Conservation (phyloP, 2,113 vertebrate genomes). For the Indicator indicator region DNA sequence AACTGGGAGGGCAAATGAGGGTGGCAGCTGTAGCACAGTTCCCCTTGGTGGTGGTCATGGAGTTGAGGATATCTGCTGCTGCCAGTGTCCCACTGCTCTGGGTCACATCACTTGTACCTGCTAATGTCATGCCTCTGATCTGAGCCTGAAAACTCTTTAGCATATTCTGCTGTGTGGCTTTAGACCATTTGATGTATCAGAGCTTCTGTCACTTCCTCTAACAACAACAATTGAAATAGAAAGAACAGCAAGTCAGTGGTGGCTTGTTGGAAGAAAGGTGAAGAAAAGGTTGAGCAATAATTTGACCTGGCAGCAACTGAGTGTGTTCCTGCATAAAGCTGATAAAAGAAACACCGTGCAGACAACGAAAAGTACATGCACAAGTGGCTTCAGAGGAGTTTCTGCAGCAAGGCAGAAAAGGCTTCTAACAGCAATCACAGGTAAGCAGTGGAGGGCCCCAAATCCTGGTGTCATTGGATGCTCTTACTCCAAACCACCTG, state of each 20-base stretch:
- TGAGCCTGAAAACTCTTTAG: not conserved
- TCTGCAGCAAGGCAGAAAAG: not conserved
- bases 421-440: not conserved
- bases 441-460: not conserved
- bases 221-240: not conserved
- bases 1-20: not conserved
- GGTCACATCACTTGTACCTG: not conserved
- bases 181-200: not conserved
- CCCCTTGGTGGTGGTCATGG: not conserved
- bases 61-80: not conserved
- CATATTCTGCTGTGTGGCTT: not conserved
- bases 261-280: not conserved
- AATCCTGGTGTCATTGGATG: not conserved
- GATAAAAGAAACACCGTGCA: not conserved
- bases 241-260: not conserved
- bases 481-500: not conserved
- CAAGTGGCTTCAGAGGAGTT: not conserved
- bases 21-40: accelerated
- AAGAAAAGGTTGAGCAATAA: slow-evolving; percentile 10
- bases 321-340: not conserved
- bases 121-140: not conserved
- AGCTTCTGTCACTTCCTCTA: not conserved
- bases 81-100: not conserved
- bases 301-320: not conserved
- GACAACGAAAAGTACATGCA: not conserved